phyloP scores from a whole-genome alignment of 2,888 invertebrate species.

The Euphydryas editha region DNA sequence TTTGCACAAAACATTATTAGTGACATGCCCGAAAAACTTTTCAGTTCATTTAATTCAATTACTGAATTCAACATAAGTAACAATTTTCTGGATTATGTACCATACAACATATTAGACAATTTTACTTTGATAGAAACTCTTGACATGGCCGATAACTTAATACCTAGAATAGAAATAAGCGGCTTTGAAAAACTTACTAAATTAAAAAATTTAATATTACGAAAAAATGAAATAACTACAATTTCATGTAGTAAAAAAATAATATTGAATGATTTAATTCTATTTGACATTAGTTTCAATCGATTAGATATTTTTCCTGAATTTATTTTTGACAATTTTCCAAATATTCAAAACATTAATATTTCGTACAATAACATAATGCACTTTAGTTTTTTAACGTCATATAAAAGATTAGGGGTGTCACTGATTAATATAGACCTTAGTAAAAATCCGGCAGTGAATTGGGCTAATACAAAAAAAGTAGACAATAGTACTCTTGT shows the following conservation, averaged over 20 bases:
- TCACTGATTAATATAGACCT: slow-evolving; percentile 73
- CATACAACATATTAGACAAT: slow-evolving; percentile 90
- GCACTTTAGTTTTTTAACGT: slow-evolving; percentile 67
- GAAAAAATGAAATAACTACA: slow-evolving; percentile 73
- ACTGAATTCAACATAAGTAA: slow-evolving; percentile 89
- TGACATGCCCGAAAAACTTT: slow-evolving; percentile 86
- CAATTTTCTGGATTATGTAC: slow-evolving; percentile 89
- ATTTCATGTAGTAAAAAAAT: slow-evolving; percentile 68
- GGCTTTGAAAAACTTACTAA: slow-evolving; percentile 69
- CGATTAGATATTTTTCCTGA: slow-evolving; percentile 64
- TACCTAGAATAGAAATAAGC: slow-evolving; percentile 88
- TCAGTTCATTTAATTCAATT: slow-evolving; percentile 87
- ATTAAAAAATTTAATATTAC: slow-evolving; percentile 68
- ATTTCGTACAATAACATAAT: slow-evolving; percentile 73
- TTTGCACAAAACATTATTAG: slow-evolving; percentile 88
- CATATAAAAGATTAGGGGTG: slow-evolving; percentile 58
- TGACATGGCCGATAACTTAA: slow-evolving; percentile 86
- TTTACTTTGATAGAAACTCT: slow-evolving; percentile 88
- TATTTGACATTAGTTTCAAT: slow-evolving; percentile 73
- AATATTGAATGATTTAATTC: slow-evolving; percentile 62
- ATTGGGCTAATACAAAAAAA: slow-evolving; percentile 62
- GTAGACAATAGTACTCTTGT: slow-evolving; percentile 66
- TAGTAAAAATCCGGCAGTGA: slow-evolving; percentile 70
- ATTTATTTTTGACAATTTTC: slow-evolving; percentile 70
- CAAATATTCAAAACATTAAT: slow-evolving; percentile 73